Percentiles rank a stretch among this genome's conserved stretches.
Evolutionary conservation across 2,113 vertebrate species (phyloP).

Genomic region (Noctilio leporinus): DNA sequence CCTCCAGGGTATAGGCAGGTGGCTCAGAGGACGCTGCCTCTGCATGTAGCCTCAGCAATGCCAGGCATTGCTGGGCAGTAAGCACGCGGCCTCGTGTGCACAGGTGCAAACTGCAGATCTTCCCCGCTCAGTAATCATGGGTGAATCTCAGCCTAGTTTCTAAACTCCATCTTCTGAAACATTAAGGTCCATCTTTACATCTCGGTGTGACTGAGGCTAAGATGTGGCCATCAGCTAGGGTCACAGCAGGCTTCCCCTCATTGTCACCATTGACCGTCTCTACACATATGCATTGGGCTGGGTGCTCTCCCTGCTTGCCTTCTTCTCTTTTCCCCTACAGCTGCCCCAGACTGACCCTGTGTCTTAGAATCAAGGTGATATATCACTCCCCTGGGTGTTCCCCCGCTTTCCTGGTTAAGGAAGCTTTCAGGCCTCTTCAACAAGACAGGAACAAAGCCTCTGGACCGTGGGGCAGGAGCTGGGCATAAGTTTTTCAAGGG

Average conservation of each 20-base stretch:
- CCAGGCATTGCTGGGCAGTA: too few species aligned
- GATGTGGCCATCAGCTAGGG: too few species aligned
- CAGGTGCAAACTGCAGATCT: too few species aligned
- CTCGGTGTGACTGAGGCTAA: too few species aligned
- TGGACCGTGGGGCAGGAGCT: background rate
- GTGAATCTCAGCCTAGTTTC: background rate
- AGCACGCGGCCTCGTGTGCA: too few species aligned
- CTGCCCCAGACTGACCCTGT: background rate
- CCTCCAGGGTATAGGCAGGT: too few species aligned
- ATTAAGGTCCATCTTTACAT: background rate
- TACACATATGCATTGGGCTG: too few species aligned
- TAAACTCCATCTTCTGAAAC: background rate
- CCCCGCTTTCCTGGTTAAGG: background rate
- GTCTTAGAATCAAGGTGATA: background rate
- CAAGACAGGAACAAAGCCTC: background rate
- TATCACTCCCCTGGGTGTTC: background rate
- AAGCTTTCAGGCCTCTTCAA: background rate
- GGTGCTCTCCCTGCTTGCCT: too few species aligned
- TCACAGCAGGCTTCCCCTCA: too few species aligned
- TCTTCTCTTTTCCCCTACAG: background rate
- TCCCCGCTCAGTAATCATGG: background rate
- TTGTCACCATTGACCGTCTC: too few species aligned
- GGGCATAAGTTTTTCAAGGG: background rate
- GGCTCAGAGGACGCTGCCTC: background rate
- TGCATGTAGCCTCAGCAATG: too few species aligned